Evolutionary conservation across 2,888 invertebrate species (phyloP).

Genomic region (Oconnorella tubifera): DNA sequence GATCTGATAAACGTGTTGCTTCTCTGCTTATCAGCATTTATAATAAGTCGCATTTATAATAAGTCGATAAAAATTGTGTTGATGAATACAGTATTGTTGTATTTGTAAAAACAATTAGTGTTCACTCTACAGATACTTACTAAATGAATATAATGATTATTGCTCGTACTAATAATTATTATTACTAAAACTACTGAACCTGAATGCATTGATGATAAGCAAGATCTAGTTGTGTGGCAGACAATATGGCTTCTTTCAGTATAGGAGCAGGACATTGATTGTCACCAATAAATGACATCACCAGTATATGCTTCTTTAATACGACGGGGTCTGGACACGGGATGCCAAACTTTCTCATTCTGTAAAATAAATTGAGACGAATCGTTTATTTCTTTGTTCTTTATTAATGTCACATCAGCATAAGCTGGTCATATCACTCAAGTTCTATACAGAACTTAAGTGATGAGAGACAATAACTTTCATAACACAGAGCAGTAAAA

Average conservation of each 20-base stretch:
- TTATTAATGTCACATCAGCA: not conserved
- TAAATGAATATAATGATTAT: no score
- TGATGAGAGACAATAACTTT: no score
- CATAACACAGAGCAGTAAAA: no score
- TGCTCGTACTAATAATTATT: no score
- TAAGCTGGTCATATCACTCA: not conserved
- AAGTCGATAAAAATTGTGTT: no score
- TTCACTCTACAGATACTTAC: no score
- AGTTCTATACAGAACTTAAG: not conserved
- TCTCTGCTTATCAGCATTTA: no score
- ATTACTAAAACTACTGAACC: no score
- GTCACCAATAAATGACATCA: constrained; percentile 63
- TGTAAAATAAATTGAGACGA: constrained; percentile 35
- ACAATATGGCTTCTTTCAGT: constrained; percentile 59
- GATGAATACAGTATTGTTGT: no score
- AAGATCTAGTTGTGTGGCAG: constrained; percentile 50
- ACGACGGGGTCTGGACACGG: constrained; percentile 61
- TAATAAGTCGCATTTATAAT: no score
- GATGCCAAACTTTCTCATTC: constrained; percentile 58
- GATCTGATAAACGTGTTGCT: no score
- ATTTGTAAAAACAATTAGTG: no score
- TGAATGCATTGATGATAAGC: constrained; percentile 60
- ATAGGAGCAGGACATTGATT: constrained; percentile 61
- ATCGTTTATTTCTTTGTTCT: not conserved
- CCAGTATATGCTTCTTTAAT: constrained; percentile 62